These are phyloP conservation scores for Gorsachius goisagi DNA, from an alignment of 2,113 vertebrate genomes.

Conservation along the genomic window DNA sequence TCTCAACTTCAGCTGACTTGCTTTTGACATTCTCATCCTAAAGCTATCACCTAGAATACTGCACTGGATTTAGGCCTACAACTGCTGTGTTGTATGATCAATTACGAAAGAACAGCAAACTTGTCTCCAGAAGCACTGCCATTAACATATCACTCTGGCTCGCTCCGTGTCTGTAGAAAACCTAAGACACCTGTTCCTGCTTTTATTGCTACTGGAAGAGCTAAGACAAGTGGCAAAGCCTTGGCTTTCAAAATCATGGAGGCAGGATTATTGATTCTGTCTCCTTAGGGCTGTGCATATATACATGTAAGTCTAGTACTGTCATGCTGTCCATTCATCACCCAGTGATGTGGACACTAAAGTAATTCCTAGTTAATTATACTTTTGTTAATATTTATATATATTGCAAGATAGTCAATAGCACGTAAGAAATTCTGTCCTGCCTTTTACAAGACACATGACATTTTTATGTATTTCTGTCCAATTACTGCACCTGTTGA, in stretches of 20 bases:
- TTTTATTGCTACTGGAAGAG: background rate
- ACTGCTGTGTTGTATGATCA: background rate
- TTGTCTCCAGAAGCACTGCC: background rate
- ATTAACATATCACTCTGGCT: background rate
- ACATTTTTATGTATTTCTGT: background rate
- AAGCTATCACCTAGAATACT: background rate
- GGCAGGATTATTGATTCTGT: background rate
- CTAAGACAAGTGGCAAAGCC: background rate
- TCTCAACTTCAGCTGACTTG: background rate
- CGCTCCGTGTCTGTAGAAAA: background rate
- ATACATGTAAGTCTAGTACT: background rate
- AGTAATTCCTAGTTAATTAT: background rate
- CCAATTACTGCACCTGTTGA: background rate
- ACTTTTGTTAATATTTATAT: background rate
- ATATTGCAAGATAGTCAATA: background rate
- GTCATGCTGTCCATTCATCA: background rate
- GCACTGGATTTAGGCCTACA: background rate
- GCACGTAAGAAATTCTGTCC: background rate
- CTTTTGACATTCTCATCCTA: background rate
- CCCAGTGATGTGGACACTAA: background rate
- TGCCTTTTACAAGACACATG: background rate
- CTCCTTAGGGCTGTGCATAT: background rate
- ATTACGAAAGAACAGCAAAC: background rate
- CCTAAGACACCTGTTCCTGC: background rate
- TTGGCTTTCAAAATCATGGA: background rate